Evolutionary conservation across 2,797 vertebrate species (phyloP).

Genomic region (Poecilia gillii): DNA sequence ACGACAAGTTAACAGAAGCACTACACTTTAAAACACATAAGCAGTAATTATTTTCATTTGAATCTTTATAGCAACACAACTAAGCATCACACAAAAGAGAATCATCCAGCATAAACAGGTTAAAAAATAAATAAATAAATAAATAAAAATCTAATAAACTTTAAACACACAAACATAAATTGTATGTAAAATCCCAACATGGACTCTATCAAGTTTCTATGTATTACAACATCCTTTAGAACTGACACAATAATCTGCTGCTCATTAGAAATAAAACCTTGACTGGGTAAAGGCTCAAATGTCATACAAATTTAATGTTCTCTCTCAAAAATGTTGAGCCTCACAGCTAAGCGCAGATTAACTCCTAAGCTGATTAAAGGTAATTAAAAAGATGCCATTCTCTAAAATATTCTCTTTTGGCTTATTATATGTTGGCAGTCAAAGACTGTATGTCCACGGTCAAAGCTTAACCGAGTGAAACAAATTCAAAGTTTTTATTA

Average conservation of each 20-base stretch:
- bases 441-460: slow-evolving; percentile 4
- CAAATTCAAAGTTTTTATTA: not conserved
- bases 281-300: slow-evolving; percentile 4
- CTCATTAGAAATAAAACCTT: slow-evolving; percentile 34
- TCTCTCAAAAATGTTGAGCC: slow-evolving; percentile 30
- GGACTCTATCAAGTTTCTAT: slow-evolving; percentile 15
- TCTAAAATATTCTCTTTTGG: slow-evolving; percentile 73
- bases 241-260: slow-evolving; percentile 23
- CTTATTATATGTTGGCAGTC: not conserved
- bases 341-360: slow-evolving; percentile 75
- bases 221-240: slow-evolving; percentile 15
- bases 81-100: slow-evolving; percentile 11
- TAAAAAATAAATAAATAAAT: too few relatives aligned
- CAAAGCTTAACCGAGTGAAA: not conserved
- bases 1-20: not conserved
- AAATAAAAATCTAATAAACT: not conserved
- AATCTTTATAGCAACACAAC: not conserved
- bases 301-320: slow-evolving; percentile 31
- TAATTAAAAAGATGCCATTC: slow-evolving; percentile 85
- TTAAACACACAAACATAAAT: slow-evolving; percentile 8
- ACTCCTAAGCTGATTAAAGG: slow-evolving; percentile 84
- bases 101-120: not conserved
- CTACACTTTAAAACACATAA: not conserved
- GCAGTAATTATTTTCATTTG: not conserved
- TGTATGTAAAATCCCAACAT: not conserved